Evolutionary conservation across 53 echinoderm and acorn worm genomes (phyloP).

Genomic region (Echinarachnius parma): DNA sequence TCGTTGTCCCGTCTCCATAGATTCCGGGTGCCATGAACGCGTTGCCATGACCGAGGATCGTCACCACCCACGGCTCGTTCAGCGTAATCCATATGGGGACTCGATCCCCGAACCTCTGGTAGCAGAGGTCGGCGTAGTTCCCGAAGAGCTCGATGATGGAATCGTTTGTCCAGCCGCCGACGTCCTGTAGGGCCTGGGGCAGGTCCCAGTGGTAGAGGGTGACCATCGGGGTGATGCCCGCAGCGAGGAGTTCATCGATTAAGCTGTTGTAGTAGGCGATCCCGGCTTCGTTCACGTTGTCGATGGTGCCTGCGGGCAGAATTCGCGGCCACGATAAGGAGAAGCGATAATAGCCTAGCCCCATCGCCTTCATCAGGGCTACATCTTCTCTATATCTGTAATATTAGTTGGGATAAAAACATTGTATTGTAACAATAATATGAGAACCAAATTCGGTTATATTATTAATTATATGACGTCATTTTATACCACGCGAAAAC

Average conservation of each 20-base stretch:
- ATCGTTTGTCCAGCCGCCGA: conserved; percentile 64
- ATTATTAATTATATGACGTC: too few species aligned
- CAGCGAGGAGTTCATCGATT: conserved; percentile 59
- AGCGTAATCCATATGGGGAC: conserved; percentile 81
- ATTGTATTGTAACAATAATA: too few species aligned
- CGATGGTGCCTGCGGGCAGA: conserved; percentile 60
- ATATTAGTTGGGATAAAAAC: not conserved
- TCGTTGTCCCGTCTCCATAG: too few species aligned
- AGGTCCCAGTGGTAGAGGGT: too few species aligned
- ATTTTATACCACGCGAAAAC: too few species aligned
- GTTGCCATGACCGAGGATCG: conserved; percentile 58
- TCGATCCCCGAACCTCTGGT: conserved; percentile 58
- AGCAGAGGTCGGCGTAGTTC: conserved; percentile 68
- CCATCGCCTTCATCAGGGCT: conserved; percentile 37
- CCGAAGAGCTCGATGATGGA: conserved; percentile 52
- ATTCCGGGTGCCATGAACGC: too few species aligned
- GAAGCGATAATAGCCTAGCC: conserved; percentile 70
- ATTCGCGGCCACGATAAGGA: conserved; percentile 70
- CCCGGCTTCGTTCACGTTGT: conserved; percentile 48
- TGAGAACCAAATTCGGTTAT: too few species aligned
- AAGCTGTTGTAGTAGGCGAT: conserved; percentile 60
- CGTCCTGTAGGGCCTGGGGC: too few species aligned
- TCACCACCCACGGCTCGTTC: conserved; percentile 77
- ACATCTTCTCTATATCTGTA: conserved; percentile 55
- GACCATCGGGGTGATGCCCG: conserved; percentile 54